Evolutionary conservation across 2,797 vertebrate genomes (phyloP).

Genomic region (Anas bernieri): DNA sequence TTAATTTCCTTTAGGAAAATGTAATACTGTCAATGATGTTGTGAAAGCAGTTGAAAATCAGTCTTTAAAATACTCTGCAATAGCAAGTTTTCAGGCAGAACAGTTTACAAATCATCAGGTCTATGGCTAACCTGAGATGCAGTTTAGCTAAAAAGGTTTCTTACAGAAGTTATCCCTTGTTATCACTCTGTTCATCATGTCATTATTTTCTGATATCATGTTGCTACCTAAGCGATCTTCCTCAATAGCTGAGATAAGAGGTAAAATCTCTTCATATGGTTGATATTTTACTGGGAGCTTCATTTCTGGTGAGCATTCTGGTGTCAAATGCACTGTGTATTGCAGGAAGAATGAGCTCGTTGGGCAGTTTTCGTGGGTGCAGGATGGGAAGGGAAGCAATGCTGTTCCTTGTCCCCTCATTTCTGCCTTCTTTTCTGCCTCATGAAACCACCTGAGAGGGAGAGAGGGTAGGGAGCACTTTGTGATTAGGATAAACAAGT

Average conservation of each 20-base stretch:
- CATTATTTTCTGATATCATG: constrained; percentile 20
- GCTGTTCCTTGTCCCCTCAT: fast-evolving
- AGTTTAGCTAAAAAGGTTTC: constrained; percentile 5
- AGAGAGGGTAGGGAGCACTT: neutral
- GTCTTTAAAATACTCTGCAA: neutral
- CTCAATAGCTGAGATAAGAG: constrained; percentile 13
- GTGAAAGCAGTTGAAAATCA: neutral
- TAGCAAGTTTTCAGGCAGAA: neutral
- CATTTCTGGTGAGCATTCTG: neutral
- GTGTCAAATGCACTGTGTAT: neutral
- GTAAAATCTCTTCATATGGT: constrained; percentile 9
- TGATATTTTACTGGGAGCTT: neutral
- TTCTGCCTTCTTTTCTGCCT: neutral
- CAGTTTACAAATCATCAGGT: neutral
- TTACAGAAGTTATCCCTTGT: neutral
- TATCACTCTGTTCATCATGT: neutral
- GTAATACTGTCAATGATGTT: neutral
- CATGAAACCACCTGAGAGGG: neutral
- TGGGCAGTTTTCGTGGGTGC: neutral
- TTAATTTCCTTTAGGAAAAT: constrained; percentile 24
- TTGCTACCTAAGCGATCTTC: constrained; percentile 6
- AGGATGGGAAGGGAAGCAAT: fast-evolving
- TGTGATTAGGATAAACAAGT: neutral
- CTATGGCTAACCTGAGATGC: neutral
- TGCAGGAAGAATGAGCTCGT: neutral